phyloP scores from a whole-genome alignment of 2,888 invertebrate genomes.

The Brassicogethes aeneus region DNA sequence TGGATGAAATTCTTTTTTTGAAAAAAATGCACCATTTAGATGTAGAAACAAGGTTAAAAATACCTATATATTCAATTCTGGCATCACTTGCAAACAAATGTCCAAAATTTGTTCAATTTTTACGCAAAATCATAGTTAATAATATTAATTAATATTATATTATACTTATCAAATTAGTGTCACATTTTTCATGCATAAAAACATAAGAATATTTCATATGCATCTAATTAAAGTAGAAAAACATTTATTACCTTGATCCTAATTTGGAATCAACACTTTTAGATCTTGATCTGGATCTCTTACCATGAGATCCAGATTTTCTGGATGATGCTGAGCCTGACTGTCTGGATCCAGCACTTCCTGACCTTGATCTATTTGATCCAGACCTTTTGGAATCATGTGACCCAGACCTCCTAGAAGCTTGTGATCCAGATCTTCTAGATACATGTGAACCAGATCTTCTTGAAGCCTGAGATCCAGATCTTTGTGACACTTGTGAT shows the following conservation, averaged over 20 bases:
- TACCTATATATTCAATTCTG: too few relatives aligned
- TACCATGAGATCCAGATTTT: slow-evolving; percentile 11
- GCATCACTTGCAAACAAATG: too few relatives aligned
- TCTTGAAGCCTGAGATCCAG: slow-evolving; percentile 16
- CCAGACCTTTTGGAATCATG: slow-evolving; percentile 13
- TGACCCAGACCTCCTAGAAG: slow-evolving; percentile 19
- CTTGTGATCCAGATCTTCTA: slow-evolving; percentile 12
- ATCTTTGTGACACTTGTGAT: slow-evolving; percentile 5
- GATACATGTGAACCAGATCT: slow-evolving; percentile 16
- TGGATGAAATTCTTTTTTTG: too few relatives aligned
- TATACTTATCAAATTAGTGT: too few relatives aligned
- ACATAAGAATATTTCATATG: too few relatives aligned
- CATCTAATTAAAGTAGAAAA: too few relatives aligned
- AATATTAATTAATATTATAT: too few relatives aligned
- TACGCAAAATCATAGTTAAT: too few relatives aligned
- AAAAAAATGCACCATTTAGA: too few relatives aligned
- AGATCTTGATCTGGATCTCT: slow-evolving; percentile 19
- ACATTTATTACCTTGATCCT: slow-evolving; percentile 9
- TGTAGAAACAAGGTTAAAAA: too few relatives aligned
- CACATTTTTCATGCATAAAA: too few relatives aligned
- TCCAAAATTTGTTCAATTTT: too few relatives aligned
- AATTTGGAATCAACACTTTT: slow-evolving; percentile 20
- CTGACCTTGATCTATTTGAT: slow-evolving; percentile 19
- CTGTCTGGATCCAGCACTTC: slow-evolving; percentile 20
- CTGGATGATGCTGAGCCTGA: slow-evolving; percentile 24